A percentile compares a stretch with the other conserved stretches of the same genome.
These are phyloP conservation scores for Drosophila picticornis DNA, from an alignment of 2,888 invertebrate genomes.

Conservation along the genomic window DNA sequence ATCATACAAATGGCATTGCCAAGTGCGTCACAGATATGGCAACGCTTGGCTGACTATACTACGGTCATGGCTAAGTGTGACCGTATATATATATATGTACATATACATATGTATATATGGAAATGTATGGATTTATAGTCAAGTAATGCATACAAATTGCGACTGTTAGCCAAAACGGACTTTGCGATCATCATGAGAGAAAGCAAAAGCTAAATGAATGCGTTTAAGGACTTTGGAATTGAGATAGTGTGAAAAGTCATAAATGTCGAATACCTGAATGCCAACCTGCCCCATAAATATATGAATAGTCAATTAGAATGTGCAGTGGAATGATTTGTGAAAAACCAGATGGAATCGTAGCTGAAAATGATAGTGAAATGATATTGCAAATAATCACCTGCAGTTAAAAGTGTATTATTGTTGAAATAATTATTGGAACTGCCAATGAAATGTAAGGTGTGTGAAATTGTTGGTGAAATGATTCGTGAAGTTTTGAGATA, in stretches of 20 bases:
- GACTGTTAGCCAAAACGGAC: conserved; percentile 32
- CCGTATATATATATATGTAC: background rate
- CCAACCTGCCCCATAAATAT: background rate
- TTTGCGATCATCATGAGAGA: conserved; percentile 34
- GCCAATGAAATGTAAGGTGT: background rate
- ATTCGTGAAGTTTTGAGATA: background rate
- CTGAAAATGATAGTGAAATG: background rate
- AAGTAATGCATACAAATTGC: conserved; percentile 65
- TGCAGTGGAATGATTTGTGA: background rate
- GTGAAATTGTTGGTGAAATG: background rate
- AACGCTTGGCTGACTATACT: conserved; percentile 35
- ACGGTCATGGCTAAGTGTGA: conserved; percentile 27
- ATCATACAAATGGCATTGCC: conserved; percentile 37
- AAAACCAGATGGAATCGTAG: background rate
- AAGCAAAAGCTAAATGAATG: conserved; percentile 40
- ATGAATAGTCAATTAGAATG: conserved; percentile 7
- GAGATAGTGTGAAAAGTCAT: background rate
- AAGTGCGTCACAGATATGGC: conserved; percentile 49
- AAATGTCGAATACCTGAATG: background rate
- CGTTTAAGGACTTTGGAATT: background rate
- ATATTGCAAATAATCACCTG: background rate
- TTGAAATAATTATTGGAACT: background rate
- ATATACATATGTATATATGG: background rate
- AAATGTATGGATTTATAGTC: conserved; percentile 2
- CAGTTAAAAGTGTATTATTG: background rate